Base-by-base conservation (phyloP, 2,797 vertebrate species). In the Astyanax mexicanus region DNA sequence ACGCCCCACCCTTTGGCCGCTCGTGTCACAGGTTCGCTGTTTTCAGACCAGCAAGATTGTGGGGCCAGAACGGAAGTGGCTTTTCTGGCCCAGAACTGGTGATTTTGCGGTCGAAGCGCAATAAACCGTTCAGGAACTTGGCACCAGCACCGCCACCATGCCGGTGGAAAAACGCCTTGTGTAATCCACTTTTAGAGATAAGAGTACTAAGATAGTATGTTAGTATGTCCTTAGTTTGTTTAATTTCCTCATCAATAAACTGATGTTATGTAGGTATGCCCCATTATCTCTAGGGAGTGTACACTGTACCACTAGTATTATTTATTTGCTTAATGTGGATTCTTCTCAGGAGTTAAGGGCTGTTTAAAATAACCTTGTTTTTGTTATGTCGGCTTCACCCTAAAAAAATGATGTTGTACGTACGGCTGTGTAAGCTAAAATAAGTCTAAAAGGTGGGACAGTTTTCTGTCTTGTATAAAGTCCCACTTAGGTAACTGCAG, bases 161-260 rank as follows among this genome's bases (percentile, higher is more conserved):
- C n/a, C n/a, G n/a, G n/a, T n/a, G n/a, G n/a, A n/a, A n/a, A n/a
- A n/a, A n/a, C n/a, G n/a, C n/a, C n/a, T n/a, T n/a, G n/a, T n/a
- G n/a, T 38, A 40, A 27, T 5, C 32, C 9, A 21, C 1, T 21
- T 38, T 61, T 4, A 61, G 15, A 19, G 17, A 0, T 37, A 35
- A n/a, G 27, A 17, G 12, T 38, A 2, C 0, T 17, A 21, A 17
- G 0, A 19, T 40, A 61, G 3, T 42, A 5, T 13, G 11, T 23
- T 25, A 10, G 6, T 32, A 10, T 54, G 64, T 58, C 21, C 19
- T n/a, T 42, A 23, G 12, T 44, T 79, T 78, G n/a, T 51, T 38
- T 38, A 4, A 6, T 25, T 40, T 11, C 17, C 29, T 37, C 57
- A 60, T 37, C 57, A 23, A 45, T 47, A 42, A 51, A 35, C 13